A percentile compares a stretch with the other conserved stretches of the same genome.
These are phyloP conservation scores for Epinephelus cyanopodus DNA, from an alignment of 2,113 vertebrate species.

Conservation along the genomic window DNA sequence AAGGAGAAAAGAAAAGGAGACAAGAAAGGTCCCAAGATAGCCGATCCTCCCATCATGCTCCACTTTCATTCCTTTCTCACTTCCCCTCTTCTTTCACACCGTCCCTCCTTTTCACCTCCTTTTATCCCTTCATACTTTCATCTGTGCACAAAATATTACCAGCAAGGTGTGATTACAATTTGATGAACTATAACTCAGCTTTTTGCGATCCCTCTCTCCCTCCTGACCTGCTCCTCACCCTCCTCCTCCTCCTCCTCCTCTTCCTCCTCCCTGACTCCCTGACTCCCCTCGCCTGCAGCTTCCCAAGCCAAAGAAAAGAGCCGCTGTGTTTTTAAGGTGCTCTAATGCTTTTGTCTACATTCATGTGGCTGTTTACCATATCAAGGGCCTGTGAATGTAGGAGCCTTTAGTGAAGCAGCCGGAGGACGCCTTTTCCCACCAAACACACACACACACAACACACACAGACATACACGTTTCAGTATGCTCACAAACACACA, in stretches of 20 bases:
- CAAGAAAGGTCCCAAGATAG: too few species aligned
- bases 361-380: slow-evolving; percentile 82
- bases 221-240: neutral
- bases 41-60: neutral
- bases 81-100: neutral
- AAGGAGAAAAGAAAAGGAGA: too few species aligned
- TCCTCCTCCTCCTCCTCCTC: slow-evolving; percentile 7
- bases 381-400: slow-evolving; percentile 79
- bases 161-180: neutral
- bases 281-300: slow-evolving; percentile 42
- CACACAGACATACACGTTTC: slow-evolving; percentile 34
- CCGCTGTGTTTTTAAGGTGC: slow-evolving; percentile 69
- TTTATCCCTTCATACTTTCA: neutral
- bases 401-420: slow-evolving; percentile 60
- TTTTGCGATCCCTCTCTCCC: neutral
- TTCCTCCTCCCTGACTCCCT: neutral
- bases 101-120: neutral
- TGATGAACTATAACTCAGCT: neutral
- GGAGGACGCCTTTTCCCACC: slow-evolving; percentile 74
- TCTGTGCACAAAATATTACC: neutral
- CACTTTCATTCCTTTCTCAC: neutral
- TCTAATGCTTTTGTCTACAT: slow-evolving; percentile 78
- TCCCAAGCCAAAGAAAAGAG: slow-evolving; percentile 66
- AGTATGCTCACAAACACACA: slow-evolving; percentile 10
- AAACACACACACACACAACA: slow-evolving; percentile 1